These are phyloP conservation scores for Babylonia areolata DNA, from an alignment of 1,140 invertebrate species.

Conservation along the genomic window DNA sequence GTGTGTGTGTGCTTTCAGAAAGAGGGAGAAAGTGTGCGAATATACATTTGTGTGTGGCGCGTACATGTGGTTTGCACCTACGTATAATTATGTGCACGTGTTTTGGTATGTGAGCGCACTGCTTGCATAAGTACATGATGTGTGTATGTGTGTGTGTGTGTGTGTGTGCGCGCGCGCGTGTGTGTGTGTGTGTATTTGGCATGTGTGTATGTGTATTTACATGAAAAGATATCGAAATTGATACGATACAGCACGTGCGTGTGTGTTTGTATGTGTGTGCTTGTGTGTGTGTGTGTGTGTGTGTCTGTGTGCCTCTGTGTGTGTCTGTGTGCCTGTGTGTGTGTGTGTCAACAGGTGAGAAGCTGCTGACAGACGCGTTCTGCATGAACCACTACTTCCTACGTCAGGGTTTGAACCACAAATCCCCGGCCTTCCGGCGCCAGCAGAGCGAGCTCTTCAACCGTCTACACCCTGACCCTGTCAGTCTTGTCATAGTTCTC, in stretches of 20 bases:
- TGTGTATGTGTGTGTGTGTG: too few relatives aligned
- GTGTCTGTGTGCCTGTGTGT: background rate
- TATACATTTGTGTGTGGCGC: too few relatives aligned
- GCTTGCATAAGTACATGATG: too few relatives aligned
- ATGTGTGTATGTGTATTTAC: background rate
- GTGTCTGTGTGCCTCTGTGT: background rate
- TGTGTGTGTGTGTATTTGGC: background rate
- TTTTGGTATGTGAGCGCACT: too few relatives aligned
- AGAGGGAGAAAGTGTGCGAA: too few relatives aligned
- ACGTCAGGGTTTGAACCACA: slow-evolving; percentile 52
- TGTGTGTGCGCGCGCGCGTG: too few relatives aligned
- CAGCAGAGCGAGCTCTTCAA: slow-evolving; percentile 72
- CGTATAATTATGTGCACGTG: too few relatives aligned
- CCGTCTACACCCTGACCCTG: slow-evolving; percentile 66
- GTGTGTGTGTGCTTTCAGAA: too few relatives aligned
- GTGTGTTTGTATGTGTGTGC: background rate
- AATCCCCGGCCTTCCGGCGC: slow-evolving; percentile 58
- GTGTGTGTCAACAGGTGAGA: slow-evolving; percentile 60
- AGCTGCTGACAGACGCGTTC: slow-evolving; percentile 65
- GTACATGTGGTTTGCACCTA: too few relatives aligned
- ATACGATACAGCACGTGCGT: background rate
- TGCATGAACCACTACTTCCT: slow-evolving; percentile 67
- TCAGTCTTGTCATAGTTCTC: slow-evolving; percentile 51
- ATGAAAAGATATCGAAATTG: too few relatives aligned
- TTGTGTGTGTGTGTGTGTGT: slow-evolving; percentile 1